phyloP scores from a whole-genome alignment of 2,797 vertebrate species.

The Pantherophis vulpinus region DNA sequence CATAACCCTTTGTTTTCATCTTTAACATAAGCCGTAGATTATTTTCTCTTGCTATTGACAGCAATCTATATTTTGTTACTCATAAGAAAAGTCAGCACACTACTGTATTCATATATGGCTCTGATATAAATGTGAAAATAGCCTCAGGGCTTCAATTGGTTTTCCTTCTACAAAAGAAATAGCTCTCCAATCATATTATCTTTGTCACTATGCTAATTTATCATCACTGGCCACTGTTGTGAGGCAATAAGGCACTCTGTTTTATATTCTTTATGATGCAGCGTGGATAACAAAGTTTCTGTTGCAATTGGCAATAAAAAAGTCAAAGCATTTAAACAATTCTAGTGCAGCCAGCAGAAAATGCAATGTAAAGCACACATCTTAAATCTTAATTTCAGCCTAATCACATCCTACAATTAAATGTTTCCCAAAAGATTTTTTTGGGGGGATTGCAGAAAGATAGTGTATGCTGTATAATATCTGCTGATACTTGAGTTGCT shows the following conservation, averaged over 20 bases:
- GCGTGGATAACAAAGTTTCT: not conserved
- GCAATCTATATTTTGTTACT: not conserved
- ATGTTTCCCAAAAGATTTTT: conserved; percentile 34
- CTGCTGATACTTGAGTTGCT: conserved; percentile 61
- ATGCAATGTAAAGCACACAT: not conserved
- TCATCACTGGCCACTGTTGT: not conserved
- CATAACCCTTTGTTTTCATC: not conserved
- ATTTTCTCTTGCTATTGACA: not conserved
- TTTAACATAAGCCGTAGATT: not conserved
- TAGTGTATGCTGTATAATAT: conserved; percentile 62
- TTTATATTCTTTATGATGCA: not conserved
- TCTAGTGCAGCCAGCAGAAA: not conserved
- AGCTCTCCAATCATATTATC: not conserved
- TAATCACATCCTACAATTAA: conserved; percentile 40
- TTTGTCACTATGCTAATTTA: not conserved
- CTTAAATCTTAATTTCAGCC: conserved; percentile 43
- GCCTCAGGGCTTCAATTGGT: not conserved
- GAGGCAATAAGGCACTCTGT: not conserved
- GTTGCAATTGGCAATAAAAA: not conserved
- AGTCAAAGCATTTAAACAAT: not conserved
- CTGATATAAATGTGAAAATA: not conserved
- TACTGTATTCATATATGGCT: not conserved
- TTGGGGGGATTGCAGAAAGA: conserved; percentile 23
- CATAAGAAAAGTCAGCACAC: not conserved
- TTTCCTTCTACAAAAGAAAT: not conserved